Conservation (phyloP, 2,888 invertebrate species). For the Ophion obscuratus region DNA sequence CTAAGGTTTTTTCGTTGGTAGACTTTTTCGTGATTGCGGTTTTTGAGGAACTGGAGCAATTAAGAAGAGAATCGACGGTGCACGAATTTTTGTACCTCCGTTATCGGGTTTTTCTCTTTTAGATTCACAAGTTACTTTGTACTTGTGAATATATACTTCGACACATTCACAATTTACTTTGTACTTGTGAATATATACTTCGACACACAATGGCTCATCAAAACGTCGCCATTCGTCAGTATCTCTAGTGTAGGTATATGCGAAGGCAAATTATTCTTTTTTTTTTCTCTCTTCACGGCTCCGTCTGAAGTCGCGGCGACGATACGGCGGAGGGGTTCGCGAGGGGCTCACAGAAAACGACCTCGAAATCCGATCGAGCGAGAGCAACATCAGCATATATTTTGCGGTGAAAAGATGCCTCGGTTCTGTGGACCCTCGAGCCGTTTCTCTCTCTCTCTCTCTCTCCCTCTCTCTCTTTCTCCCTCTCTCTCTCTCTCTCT, state of each 20-base stretch:
- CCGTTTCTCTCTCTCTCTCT: no score
- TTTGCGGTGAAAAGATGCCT: conserved; percentile 33
- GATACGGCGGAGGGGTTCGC: conserved; percentile 7
- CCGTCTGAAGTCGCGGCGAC: conserved; percentile 3
- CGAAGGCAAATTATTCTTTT: conserved; percentile 1
- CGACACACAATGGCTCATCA: conserved; percentile 44
- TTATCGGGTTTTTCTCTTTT: not conserved
- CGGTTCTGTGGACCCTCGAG: conserved; percentile 37
- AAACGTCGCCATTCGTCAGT: conserved; percentile 39
- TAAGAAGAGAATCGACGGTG: no score
- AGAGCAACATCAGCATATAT: conserved; percentile 38
- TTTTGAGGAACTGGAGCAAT: no score
- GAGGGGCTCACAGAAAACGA: conserved; percentile 47
- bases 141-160: no score
- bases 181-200: conserved; percentile 7
- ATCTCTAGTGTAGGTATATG: conserved; percentile 12
- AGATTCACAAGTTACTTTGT: not conserved
- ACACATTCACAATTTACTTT: no score
- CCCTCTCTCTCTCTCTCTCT: conserved; percentile 8
- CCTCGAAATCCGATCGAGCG: conserved; percentile 61
- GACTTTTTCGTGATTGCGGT: no score
- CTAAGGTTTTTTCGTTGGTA: no score
- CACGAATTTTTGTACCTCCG: no score
- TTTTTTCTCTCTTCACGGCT: not conserved
- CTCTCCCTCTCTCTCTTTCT: conserved; percentile 24